These are phyloP conservation scores for Apomyelois bistriatella DNA, from an alignment of 2,888 invertebrate genomes.

Conservation along the genomic window DNA sequence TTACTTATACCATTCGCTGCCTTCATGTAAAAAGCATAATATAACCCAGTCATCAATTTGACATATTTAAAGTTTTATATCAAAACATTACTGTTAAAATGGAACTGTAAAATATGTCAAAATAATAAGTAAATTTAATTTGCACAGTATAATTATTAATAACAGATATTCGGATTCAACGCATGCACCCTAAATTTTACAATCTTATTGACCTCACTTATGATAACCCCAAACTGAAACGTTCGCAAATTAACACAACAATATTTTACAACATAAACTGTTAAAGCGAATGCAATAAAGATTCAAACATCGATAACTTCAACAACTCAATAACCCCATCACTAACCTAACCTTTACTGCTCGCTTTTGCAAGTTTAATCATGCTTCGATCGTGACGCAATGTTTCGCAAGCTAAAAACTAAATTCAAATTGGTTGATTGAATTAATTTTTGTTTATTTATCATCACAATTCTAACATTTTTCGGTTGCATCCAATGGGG, in stretches of 20 bases:
- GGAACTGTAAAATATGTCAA: too few relatives aligned
- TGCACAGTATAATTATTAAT: too few relatives aligned
- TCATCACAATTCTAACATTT: too few relatives aligned
- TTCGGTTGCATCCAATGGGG: too few relatives aligned
- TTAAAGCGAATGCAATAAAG: conserved; percentile 2
- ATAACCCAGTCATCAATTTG: too few relatives aligned
- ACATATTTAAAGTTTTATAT: too few relatives aligned
- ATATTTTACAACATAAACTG: conserved; percentile 1
- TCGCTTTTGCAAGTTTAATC: conserved; percentile 79
- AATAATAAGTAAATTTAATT: too few relatives aligned
- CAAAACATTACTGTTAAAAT: too few relatives aligned
- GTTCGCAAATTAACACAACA: conserved; percentile 4
- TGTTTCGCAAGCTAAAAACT: conserved; percentile 68
- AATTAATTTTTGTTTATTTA: too few relatives aligned
- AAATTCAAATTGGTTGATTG: not conserved
- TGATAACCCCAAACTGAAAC: conserved; percentile 1
- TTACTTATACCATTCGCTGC: too few relatives aligned
- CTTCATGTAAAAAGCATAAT: too few relatives aligned
- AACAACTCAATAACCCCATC: conserved; percentile 24
- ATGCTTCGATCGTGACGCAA: conserved; percentile 76
- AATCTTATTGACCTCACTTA: conserved; percentile 14
- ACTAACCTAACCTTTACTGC: conserved; percentile 73
- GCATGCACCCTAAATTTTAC: not conserved
- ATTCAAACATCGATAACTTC: conserved; percentile 19
- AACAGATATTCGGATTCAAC: not conserved